Base-by-base conservation (phyloP, 2,888 invertebrate genomes). In the Bellardia pandia region DNA sequence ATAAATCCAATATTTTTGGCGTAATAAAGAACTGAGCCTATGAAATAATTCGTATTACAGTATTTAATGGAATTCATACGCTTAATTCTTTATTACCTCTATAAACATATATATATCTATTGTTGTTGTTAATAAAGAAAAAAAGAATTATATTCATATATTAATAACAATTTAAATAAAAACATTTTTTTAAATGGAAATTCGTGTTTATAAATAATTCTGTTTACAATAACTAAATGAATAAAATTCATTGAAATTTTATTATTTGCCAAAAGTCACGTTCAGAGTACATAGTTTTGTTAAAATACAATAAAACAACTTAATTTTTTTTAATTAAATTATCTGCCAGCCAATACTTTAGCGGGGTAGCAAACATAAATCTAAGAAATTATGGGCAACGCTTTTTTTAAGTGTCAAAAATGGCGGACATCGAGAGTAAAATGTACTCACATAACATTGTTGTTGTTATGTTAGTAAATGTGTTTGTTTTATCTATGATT, bases 141-240 rank as follows among this genome's bases (percentile, higher is more conserved):
- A 14, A 9, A 5, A 51, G 51, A 14, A n/a, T 14, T 51, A 51
- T 51, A 51, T 51, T 14, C n/a, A 51, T 51, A 51, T 56, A 56
- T 56, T 56, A 56, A 56, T 23, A 58, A 45, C 23, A 42, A 74
- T 30, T 51, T 56, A 23, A 42, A 58, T 64, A n/a, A 40, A 64
- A 64, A 64, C 62, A 64, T 37, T 37, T 37, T 40, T n/a, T 64
- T 40, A n/a, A 72, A 62, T 75, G 48, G 6, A n/a, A 11, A n/a
- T 75, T 37, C 48, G 48, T 75, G 48, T 45, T 60, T 60, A 23
- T 74, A 42, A 74, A 58, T 58, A 60, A 48, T 74, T 60, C 45
- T 16, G 30, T 60, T 45, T 45, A 33, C 45, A 74, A 33, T 60
- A 37, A 48, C 30, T 23, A 45, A 56, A 37, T 37, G 6, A 8